Base-by-base conservation (phyloP, 23 tunicate genomes). In the Halocynthia roretzi region DNA sequence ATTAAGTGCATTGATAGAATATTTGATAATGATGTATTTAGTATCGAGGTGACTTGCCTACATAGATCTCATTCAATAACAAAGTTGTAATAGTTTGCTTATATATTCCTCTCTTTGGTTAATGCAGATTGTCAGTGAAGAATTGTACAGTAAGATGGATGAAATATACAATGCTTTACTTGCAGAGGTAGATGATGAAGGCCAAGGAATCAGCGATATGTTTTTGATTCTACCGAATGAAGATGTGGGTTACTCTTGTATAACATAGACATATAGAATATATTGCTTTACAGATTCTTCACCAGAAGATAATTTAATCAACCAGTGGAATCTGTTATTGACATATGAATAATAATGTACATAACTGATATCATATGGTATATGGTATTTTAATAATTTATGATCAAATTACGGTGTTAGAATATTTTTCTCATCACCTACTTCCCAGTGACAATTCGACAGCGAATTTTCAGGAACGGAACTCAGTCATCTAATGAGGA, bases 171-270 rank as follows among this genome's bases (percentile, higher is more conserved):
- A 92, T 21, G 65, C 81, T 7, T 50, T 86, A 7, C 57, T 86
- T 9, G 66, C 93, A 53, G 98, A 92, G 69, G 73, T 82, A 18
- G 98, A 92, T 82, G 98, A 92, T 0, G 84, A 78, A 21, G 92
- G 88, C 11, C 86, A 90, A 23, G 92, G 90, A 23, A 64, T 92
- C 19, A 85, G 92, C 8, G 93, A 92, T 51, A 69, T 92, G 85
- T 92, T 92, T 62, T 86, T 92, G 98, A 80, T 87, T 5, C 55
- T 86, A 62, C 98, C 98, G 6, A 92, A 92, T 71, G 51, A 51
- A 75, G 10, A 74, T 62, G 78, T 74, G 19, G 49, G 76, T 71
- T 15, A 68, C 20, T 2, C 19, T 31, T 0, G 44, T 31, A 31
- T 31, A 31, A 31, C 44, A 31, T 31, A 31, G 44, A 31, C 44